Evolutionary conservation across 2,797 vertebrate species (phyloP), one percentile per base, ranked within the genome.

Genomic region (Cossypha niveicapilla): DNA sequence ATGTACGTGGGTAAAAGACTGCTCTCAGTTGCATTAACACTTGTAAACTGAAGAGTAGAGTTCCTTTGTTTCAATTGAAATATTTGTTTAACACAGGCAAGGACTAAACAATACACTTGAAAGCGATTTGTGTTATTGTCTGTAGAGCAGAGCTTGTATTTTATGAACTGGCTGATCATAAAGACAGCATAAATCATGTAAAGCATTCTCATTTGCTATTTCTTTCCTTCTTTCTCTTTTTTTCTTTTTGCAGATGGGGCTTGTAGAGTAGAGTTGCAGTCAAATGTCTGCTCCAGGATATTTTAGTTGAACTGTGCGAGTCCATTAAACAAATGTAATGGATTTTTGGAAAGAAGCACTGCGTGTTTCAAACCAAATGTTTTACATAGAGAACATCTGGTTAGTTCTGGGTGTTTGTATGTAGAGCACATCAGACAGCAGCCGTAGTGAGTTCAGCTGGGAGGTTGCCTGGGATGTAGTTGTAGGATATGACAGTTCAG

Each of bases 321-420:
- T 95, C 97, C 95, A 97, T 98, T 97, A 98, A 97, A 97, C 96
- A 97, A 97, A 97, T 97, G 96, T 97, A 96, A 97, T 97, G 91
- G 94, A 94, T 97, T 97, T 95, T 75, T 97, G 97, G 96, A 96
- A 97, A 97, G 97, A 93, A 96, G 93, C 41, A 12, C 96, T 84
- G 90, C 45, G 1, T 95, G 95, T 97, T 96, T 97, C 95, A 96
- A 95, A 97, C 96, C 98, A 97, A 97, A 97, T 98, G 98, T 98
- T 97, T 98, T 97, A 97, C 97, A 97, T 90, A 97, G 96, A 96
- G 97, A 97, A 97, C 98, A 98, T 98, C 98, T 98, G 98, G 97
- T 97, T 96, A 97, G 88, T 92, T 93, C 92, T 97, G 97, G 65
- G 96, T 97, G 91, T 98, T 96, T 97, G 95, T 97, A 84, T 94